Base-by-base conservation (phyloP, 2,113 vertebrate genomes). In the Epinephelus cyanopodus region DNA sequence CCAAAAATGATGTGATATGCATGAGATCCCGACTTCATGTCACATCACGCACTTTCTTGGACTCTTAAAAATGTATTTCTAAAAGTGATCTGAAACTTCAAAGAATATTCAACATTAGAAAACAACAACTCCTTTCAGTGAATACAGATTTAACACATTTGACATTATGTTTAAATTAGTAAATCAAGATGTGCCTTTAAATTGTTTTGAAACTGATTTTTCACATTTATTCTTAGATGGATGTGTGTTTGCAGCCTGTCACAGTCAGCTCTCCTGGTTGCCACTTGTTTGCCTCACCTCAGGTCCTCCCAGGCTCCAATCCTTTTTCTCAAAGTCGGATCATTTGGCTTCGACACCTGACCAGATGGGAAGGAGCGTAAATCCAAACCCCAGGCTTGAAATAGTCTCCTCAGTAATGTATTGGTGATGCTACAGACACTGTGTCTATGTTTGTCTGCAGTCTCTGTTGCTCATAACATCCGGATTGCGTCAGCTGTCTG, bases 401-500 rank as follows among this genome's bases (percentile, higher is more conserved):
- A 79, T 52, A 23, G 45, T 60, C 70, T 60, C 52, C 50, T 77
- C 17, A 61, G 45, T 45, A 81, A 74, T 74, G 57, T 39, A 19
- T 11, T 21, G 73, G 21, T 75, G 57, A 5, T 62, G 67, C 50
- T 64, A 37, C 77, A 84, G 65, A 81, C 42, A 27, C 53, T 39
- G 23, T 37, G 77, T 64, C 27, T 82, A n/a, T 57, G 58, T 72
- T 84, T 85, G 67, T 69, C 42, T 79, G 25, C 73, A 47, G 58
- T 81, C 70, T 83, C 52, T 57, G 45, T 45, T 74, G 62, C 53
- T 80, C 52, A 52, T 56, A 87, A 73, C 63, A 74, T 67, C 64
- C 12, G 0, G 62, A 76, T 84, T 84, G 77, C 79, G 29, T 90
- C 87, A 82, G 77, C 81, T 84, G 85, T 88, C 83, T 92, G 75